Evolutionary conservation across 2,797 vertebrate genomes (phyloP).

Genomic region (Gallinago stenura): DNA sequence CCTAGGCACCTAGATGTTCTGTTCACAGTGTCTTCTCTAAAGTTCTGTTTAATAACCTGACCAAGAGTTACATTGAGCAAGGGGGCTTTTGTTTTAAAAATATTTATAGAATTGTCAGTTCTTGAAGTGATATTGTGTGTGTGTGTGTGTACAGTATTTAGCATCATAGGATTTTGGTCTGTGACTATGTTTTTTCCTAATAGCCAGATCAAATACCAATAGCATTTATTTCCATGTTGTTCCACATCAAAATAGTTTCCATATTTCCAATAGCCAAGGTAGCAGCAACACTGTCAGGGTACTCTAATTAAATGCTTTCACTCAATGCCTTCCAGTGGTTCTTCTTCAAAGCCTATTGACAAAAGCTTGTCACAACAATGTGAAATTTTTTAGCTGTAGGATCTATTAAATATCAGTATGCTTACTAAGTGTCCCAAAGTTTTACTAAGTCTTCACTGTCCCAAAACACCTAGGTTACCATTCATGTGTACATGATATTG

Average conservation of each 20-base stretch:
- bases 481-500: background rate
- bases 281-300: background rate
- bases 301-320: background rate
- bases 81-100: background rate
- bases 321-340: background rate
- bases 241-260: background rate
- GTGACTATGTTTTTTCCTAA: background rate
- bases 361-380: background rate
- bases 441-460: background rate
- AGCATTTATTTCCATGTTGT: background rate
- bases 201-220: background rate
- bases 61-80: background rate
- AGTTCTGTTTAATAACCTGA: background rate
- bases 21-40: background rate
- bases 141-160: background rate
- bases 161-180: rapidly evolving
- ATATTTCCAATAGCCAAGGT: background rate
- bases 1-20: background rate
- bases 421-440: background rate
- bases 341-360: background rate
- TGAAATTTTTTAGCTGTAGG: background rate
- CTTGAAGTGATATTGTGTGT: background rate
- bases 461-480: background rate
- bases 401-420: background rate
- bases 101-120: background rate